Evolutionary conservation across 2,797 vertebrate species (phyloP), one percentile per base, ranked within the genome.

Genomic region (Lithobates pipiens): DNA sequence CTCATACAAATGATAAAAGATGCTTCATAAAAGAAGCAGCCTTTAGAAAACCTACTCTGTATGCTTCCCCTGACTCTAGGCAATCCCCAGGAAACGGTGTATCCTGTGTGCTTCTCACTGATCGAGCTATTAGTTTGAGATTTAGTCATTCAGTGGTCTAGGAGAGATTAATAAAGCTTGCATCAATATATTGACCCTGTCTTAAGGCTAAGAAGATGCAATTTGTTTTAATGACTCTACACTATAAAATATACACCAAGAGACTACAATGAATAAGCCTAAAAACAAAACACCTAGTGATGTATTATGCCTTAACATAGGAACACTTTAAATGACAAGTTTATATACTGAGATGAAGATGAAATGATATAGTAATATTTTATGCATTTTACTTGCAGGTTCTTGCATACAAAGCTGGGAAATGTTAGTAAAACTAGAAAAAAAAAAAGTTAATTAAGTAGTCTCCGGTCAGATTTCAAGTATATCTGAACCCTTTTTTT

Each of bases 121-220:
- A 85, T 69, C 25, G 10, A 75, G 77, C 61, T 76, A 72, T 86
- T 86, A 80, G 79, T 71, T 44, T 71, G 21, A 81, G 46, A 76
- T 77, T 77, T 77, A 86, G 67, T 44, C n/a, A 63, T 63, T 77
- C 65, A 82, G 61, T 76, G 39, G 79, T 32, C 74, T 81, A 13
- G 76, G 78, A 82, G 73, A 86, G 79, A 82, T 81, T 71, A 81
- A 86, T 86, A 86, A 86, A 76, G 72, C 67, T 57, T 5, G 7
- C 67, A 72, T 86, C 85, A 82, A 86, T 86, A 86, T 82, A 86
- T 86, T 77, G 85, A 82, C 29, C 29, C 21, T 63, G 44, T 71
- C 65, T 71, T 81, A 82, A 50, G 25, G 67, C 79, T 76, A 63
- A 77, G 71, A 86, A 68, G 76, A 86, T 77, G 34, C 74, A 71